Evolutionary conservation across 2,888 invertebrate genomes (phyloP).

Genomic region (Tenthredo distinguenda): DNA sequence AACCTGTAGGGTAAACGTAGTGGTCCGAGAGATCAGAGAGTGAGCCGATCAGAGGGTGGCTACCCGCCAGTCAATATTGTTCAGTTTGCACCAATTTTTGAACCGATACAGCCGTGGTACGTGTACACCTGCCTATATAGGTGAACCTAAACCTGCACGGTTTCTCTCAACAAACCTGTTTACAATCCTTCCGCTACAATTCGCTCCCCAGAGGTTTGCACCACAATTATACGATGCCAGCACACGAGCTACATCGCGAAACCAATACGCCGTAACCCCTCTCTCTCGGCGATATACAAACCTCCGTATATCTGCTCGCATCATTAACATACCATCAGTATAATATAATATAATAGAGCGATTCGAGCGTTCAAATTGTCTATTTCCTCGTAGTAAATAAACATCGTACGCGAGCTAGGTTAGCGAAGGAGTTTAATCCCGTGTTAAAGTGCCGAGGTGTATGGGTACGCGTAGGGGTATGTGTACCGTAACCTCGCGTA

Average conservation of each 20-base stretch:
- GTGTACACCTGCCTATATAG: background rate
- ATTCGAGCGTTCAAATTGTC: background rate
- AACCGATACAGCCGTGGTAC: background rate
- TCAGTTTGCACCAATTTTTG: slow-evolving; percentile 35
- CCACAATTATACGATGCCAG: slow-evolving; percentile 13
- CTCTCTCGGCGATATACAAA: too few relatives aligned
- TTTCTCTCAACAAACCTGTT: slow-evolving; percentile 28
- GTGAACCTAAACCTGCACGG: slow-evolving; percentile 3
- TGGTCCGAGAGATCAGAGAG: slow-evolving; percentile 44
- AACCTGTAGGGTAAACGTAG: slow-evolving; percentile 25
- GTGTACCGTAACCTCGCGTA: slow-evolving; percentile 49
- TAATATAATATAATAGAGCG: background rate
- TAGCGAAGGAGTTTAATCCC: slow-evolving; percentile 8
- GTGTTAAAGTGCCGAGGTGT: slow-evolving; percentile 19
- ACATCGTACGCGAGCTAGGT: background rate
- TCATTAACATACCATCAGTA: background rate
- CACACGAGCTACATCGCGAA: background rate
- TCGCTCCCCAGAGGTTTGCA: slow-evolving; percentile 8
- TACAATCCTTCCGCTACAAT: slow-evolving; percentile 18
- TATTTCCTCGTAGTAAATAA: background rate
- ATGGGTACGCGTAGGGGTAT: slow-evolving; percentile 25
- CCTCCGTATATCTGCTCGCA: too few relatives aligned
- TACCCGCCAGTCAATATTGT: slow-evolving; percentile 35
- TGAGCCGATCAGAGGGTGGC: slow-evolving; percentile 28
- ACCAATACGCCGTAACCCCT: background rate